A percentile compares a stretch with the other conserved stretches of the same genome.
Evolutionary conservation across 2,113 vertebrate species (phyloP).

Genomic region (Muscicapa adusta): DNA sequence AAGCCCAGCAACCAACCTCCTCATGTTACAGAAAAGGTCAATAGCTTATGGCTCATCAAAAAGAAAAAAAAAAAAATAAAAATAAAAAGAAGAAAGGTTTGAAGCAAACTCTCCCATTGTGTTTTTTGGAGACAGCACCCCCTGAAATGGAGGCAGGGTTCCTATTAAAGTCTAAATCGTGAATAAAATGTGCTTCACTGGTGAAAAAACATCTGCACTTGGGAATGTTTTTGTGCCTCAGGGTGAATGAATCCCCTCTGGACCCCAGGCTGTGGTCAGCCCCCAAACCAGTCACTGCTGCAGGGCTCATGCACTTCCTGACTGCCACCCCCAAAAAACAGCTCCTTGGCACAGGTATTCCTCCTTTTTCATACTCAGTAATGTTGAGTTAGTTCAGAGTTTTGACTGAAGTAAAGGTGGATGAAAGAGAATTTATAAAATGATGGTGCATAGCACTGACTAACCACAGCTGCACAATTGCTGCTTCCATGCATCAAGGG

Average conservation of each 20-base stretch:
- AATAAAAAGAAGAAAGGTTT: neutral
- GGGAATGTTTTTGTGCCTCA: accelerated
- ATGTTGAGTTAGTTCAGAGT: neutral
- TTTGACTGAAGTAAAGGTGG: neutral
- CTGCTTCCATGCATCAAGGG: neutral
- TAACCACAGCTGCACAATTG: neutral
- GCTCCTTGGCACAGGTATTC: neutral
- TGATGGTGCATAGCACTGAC: neutral
- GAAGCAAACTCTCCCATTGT: neutral
- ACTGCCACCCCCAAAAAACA: neutral
- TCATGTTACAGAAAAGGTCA: constrained; percentile 17
- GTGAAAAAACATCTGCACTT: neutral
- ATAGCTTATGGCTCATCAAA: neutral
- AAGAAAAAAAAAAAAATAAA: no score
- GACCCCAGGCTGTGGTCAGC: neutral
- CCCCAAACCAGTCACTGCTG: neutral
- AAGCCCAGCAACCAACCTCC: neutral
- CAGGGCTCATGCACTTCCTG: neutral
- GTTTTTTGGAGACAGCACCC: neutral
- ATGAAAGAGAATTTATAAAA: neutral
- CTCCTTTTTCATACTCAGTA: neutral
- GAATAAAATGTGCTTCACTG: neutral
- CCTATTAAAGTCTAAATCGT: neutral
- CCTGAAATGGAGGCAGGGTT: neutral
- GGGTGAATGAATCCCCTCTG: accelerated